Conservation (phyloP, 2,797 vertebrate genomes). For the Poeciliopsis turneri region DNA sequence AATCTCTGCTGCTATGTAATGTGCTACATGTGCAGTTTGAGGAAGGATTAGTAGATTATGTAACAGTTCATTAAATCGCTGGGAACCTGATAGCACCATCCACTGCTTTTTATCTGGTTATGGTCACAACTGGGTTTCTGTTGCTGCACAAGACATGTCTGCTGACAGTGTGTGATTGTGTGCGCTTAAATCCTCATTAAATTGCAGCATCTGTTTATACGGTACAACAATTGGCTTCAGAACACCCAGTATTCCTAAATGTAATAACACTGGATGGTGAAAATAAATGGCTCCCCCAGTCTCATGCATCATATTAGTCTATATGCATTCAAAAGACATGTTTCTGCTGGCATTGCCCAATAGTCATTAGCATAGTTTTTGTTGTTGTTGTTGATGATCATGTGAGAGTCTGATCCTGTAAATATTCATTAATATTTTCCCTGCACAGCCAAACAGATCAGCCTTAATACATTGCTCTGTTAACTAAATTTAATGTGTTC, state of each 20-base stretch:
- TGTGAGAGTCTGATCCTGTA: not conserved
- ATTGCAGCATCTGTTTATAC: not conserved
- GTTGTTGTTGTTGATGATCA: not conserved
- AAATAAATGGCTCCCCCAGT: conserved; percentile 13
- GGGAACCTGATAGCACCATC: conserved; percentile 43
- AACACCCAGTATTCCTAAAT: conserved; percentile 8
- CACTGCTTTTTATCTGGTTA: conserved; percentile 55
- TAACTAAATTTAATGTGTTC: not conserved
- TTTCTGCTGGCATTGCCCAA: not conserved
- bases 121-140: conserved; percentile 39
- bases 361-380: not conserved
- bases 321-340: not conserved
- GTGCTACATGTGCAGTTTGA: conserved; percentile 27
- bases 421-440: not conserved
- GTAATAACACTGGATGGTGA: not conserved
- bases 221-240: conserved; percentile 18
- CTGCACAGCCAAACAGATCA: not conserved
- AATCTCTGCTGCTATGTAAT: conserved; percentile 31
- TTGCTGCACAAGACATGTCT: conserved; percentile 56
- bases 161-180: conserved; percentile 10
- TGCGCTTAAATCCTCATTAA: conserved; percentile 7
- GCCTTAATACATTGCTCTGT: not conserved
- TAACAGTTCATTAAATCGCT: conserved; percentile 57
- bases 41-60: conserved; percentile 63
- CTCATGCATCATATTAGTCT: not conserved